A percentile compares a stretch with the other conserved stretches of the same genome.
Evolutionary conservation across 2,113 vertebrate species (phyloP).

Genomic region (Promerops cafer): DNA sequence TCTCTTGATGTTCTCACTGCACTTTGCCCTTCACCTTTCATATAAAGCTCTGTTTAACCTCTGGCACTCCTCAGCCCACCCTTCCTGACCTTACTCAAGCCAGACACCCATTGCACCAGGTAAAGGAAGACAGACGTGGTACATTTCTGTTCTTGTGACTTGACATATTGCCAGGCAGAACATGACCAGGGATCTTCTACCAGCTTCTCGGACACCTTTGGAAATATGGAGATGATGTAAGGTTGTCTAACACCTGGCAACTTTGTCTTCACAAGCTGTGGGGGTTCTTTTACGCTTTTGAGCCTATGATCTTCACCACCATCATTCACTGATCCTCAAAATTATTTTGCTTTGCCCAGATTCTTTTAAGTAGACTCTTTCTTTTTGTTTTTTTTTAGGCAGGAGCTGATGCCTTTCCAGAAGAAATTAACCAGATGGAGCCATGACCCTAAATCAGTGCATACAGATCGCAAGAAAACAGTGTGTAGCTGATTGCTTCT

Average conservation of each 20-base stretch:
- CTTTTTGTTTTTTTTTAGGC: not conserved
- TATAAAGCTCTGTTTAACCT: not conserved
- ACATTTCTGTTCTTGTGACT: not conserved
- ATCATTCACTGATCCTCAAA: not conserved
- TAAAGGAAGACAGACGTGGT: not conserved
- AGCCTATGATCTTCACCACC: not conserved
- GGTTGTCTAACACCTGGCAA: not conserved
- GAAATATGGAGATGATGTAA: not conserved
- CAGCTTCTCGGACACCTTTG: not conserved
- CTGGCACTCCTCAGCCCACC: not conserved
- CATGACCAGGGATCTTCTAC: not conserved
- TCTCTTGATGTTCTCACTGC: not conserved
- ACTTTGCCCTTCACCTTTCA: not conserved
- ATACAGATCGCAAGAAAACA: not conserved
- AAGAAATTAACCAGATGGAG: not conserved
- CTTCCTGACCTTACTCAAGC: not conserved
- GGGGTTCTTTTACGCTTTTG: accelerated
- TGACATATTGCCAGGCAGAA: not conserved
- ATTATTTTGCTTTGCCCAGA: not conserved
- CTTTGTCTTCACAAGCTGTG: accelerated
- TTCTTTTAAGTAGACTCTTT: not conserved
- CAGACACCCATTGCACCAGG: not conserved
- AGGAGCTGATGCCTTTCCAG: not conserved
- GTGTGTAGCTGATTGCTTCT: not conserved
- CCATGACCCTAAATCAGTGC: not conserved